Evolutionary conservation across 2,888 invertebrate species (phyloP), one percentile per base, ranked within the genome.

Genomic region (Hemistola chrysoprasaria): DNA sequence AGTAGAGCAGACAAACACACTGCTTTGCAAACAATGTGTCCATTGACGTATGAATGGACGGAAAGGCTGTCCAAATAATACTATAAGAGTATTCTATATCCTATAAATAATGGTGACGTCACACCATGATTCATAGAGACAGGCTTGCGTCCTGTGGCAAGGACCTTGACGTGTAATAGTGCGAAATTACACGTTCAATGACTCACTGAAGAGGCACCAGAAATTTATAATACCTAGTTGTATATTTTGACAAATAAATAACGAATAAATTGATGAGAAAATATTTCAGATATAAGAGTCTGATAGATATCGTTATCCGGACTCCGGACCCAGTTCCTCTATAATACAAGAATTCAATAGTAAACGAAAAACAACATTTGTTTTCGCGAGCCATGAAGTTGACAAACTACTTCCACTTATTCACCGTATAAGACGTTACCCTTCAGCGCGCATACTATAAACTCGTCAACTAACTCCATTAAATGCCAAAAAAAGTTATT

Each of bases 11-110:
- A 37, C 40, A 37, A 38, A 22, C 40, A 22, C 40, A 28, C 27
- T 16, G 16, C 50, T 48, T 77, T 63, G 69, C 77, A 80, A 71
- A 79, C 77, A 82, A 79, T 78, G 56, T 56, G 50, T 51, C 61
- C 55, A 47, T 50, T 53, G 61, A 63, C 61, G 62, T 53, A 76
- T 81, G 68, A 83, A 83, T 81, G 80, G 71, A 69, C 78, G 82
- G 82, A 83, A 78, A 76, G 21, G 64, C 54, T 55, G 62, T 51
- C 73, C 73, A 73, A 72, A 77, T 72, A 69, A 65, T 65, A 66
- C 63, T 65, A 67, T 56, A 35, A 54, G 56, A 59, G 62, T 65
- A 55, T 60, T 47, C 56, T 56, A 46, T 50, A 54, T 56, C 50
- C 61, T 60, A 63, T 59, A 50, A 53, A 62, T 52, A 50, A 30